Conservation (phyloP, 2,888 invertebrate species). For the Mythimna loreyi region DNA sequence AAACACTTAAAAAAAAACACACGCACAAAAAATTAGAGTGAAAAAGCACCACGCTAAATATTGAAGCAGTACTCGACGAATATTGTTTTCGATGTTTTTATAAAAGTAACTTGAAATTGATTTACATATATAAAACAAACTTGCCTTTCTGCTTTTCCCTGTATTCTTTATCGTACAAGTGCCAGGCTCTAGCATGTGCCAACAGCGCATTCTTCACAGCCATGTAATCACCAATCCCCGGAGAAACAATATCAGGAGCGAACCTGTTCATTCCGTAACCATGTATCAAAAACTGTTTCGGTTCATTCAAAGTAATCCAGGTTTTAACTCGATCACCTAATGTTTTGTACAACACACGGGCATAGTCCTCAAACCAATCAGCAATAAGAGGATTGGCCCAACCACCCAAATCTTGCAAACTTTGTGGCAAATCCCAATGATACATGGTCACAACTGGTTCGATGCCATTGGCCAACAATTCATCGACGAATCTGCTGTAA, state of each 20-base stretch:
- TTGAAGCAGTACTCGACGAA: neutral
- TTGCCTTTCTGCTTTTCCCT: conserved; percentile 75
- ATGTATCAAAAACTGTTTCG: conserved; percentile 79
- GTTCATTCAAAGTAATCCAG: conserved; percentile 92
- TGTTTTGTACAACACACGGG: conserved; percentile 80
- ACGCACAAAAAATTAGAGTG: too few species aligned
- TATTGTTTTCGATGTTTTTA: neutral
- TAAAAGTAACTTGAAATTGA: neutral
- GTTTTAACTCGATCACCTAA: conserved; percentile 89
- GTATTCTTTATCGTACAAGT: conserved; percentile 83
- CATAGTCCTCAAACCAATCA: conserved; percentile 88
- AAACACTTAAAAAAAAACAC: too few species aligned
- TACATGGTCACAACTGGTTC: conserved; percentile 91
- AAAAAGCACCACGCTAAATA: neutral
- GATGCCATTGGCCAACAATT: conserved; percentile 90
- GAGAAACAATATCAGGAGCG: conserved; percentile 81
- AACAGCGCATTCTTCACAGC: conserved; percentile 86
- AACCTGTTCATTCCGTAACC: conserved; percentile 85
- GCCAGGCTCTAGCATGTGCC: conserved; percentile 91
- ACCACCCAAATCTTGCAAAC: conserved; percentile 90
- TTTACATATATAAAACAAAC: conserved; percentile 10
- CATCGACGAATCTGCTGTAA: conserved; percentile 92
- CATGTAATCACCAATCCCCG: conserved; percentile 88
- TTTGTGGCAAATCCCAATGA: conserved; percentile 90
- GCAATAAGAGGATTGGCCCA: conserved; percentile 85